Conservation (phyloP, 2,797 vertebrate genomes). For the Margarornis squamiger region DNA sequence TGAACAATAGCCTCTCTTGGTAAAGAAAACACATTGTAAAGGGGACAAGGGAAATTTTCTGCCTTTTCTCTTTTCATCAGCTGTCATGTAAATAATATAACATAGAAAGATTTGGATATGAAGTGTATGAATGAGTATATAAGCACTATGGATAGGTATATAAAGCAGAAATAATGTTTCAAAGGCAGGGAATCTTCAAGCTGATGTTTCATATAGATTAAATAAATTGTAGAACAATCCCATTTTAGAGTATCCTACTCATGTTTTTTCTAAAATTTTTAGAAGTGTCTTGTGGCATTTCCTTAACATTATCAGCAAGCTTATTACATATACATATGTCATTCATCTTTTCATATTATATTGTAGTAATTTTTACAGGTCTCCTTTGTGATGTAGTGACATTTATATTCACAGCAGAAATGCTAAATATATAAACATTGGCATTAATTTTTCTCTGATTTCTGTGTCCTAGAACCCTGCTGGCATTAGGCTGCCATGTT, state of each 20-base stretch:
- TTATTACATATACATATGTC: not conserved
- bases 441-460: conserved; percentile 1
- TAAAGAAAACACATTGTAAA: not conserved
- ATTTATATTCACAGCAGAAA: not conserved
- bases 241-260: not conserved
- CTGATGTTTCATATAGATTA: not conserved
- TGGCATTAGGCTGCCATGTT: conserved; percentile 93
- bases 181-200: not conserved
- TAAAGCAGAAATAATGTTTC: not conserved
- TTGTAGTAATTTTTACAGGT: not conserved
- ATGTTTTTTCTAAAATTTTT: not conserved
- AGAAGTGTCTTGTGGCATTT: not conserved
- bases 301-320: not conserved
- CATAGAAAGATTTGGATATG: not conserved
- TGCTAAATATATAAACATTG: not conserved
- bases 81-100: not conserved
- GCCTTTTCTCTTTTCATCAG: not conserved
- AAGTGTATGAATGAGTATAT: not conserved
- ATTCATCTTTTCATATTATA: not conserved
- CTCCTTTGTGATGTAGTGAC: not conserved
- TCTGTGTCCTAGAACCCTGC: conserved; percentile 82
- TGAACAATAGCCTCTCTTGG: not conserved
- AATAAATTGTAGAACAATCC: not conserved
- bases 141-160: not conserved
- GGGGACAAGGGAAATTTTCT: not conserved